These are phyloP conservation scores for Biston stratarius DNA, from an alignment of 2,888 invertebrate species.

Conservation along the genomic window DNA sequence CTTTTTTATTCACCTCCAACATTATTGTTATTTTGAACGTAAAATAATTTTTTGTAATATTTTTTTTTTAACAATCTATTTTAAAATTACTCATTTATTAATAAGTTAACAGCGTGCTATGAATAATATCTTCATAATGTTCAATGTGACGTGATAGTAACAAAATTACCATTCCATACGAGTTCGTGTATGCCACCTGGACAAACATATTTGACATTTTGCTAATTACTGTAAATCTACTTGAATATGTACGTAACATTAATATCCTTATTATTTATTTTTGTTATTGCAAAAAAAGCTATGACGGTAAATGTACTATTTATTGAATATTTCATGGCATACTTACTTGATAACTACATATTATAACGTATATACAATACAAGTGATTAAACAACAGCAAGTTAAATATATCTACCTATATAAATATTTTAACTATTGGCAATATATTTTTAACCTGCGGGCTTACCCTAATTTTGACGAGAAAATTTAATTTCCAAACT, in stretches of 20 bases:
- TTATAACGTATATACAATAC: background rate
- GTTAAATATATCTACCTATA: too few species aligned
- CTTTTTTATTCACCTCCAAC: background rate
- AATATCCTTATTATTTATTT: too few species aligned
- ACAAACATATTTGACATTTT: conserved; percentile 6
- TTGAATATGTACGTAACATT: background rate
- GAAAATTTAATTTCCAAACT: too few species aligned
- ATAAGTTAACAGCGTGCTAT: too few species aligned
- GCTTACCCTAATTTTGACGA: too few species aligned
- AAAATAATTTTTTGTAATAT: too few species aligned
- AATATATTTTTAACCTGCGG: too few species aligned
- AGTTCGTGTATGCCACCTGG: background rate
- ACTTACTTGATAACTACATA: background rate
- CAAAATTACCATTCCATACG: background rate
- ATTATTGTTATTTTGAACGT: background rate
- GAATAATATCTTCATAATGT: conserved; percentile 4
- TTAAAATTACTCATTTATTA: too few species aligned
- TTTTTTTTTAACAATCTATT: background rate
- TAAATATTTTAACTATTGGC: too few species aligned
- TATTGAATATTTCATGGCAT: background rate
- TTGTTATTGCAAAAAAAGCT: too few species aligned
- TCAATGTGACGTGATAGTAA: conserved; percentile 1
- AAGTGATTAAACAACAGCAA: too few species aligned
- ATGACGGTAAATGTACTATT: background rate
- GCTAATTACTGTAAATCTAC: background rate